These are phyloP conservation scores for Archips crataeganus DNA, from an alignment of 2,888 invertebrate species.

Conservation along the genomic window DNA sequence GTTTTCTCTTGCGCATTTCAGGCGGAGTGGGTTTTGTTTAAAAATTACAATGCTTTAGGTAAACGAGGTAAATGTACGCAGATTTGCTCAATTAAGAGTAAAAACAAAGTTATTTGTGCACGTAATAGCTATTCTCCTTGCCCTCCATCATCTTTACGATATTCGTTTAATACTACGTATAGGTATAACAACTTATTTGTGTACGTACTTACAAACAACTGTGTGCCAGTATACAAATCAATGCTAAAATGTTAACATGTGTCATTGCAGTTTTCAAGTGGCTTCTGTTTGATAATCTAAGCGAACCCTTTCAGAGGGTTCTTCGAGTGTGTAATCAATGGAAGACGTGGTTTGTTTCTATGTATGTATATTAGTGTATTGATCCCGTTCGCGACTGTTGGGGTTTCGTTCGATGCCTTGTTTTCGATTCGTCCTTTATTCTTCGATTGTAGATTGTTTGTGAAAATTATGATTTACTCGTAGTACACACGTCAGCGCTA, in stretches of 20 bases:
- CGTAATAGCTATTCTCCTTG: background rate
- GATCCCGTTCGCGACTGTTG: constrained; percentile 24
- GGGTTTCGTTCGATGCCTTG: constrained; percentile 40
- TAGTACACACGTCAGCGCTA: constrained; percentile 19
- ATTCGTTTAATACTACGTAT: background rate
- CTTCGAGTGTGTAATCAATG: constrained; percentile 68
- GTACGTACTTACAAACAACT: constrained; percentile 1
- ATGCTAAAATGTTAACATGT: constrained; percentile 76
- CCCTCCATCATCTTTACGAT: too few relatives aligned
- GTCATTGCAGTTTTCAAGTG: constrained; percentile 83
- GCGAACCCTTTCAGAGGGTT: constrained; percentile 71
- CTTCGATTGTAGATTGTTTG: constrained; percentile 25
- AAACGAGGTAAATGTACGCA: constrained; percentile 34
- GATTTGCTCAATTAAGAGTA: constrained; percentile 26
- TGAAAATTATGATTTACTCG: background rate
- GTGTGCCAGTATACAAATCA: constrained; percentile 45
- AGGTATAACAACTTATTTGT: too few relatives aligned
- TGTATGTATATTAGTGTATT: constrained; percentile 54
- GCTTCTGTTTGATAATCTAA: constrained; percentile 78
- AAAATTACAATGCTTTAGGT: constrained; percentile 48
- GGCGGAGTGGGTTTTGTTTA: constrained; percentile 63
- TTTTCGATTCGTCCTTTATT: constrained; percentile 26
- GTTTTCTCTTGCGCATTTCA: constrained; percentile 62
- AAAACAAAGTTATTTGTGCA: constrained; percentile 21
- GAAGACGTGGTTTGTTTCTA: constrained; percentile 65